Evolutionary conservation across 1,140 invertebrate genomes (phyloP).

Genomic region (Zophobas morio): DNA sequence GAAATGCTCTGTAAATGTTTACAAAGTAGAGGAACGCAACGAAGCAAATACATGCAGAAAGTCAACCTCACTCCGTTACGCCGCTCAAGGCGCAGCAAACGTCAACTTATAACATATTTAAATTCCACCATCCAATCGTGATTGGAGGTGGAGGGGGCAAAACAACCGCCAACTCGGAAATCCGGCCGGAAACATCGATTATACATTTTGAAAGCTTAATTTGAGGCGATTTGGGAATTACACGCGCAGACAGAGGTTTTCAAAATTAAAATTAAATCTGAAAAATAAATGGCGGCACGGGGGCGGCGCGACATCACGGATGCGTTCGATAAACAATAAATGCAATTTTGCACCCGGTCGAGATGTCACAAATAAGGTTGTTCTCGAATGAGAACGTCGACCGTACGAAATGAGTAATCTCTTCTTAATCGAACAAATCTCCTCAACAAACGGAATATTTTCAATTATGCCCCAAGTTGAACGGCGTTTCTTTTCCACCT

Average conservation of each 20-base stretch:
- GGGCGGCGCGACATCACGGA: too few relatives aligned
- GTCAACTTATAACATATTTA: conserved; percentile 39
- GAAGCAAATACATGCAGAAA: conserved; percentile 56
- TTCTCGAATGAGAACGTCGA: too few relatives aligned
- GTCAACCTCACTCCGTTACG: conserved; percentile 46
- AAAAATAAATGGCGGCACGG: conserved; percentile 7
- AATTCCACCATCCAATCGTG: background rate
- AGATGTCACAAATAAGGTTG: too few relatives aligned
- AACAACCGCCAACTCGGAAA: background rate
- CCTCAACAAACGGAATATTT: too few relatives aligned
- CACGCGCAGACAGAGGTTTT: conserved; percentile 5
- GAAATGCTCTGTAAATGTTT: conserved; percentile 57
- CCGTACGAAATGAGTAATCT: too few relatives aligned
- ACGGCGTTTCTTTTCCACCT: too few relatives aligned
- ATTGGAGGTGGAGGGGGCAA: background rate
- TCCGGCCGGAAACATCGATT: conserved; percentile 9
- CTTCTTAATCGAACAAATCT: too few relatives aligned
- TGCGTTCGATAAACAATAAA: too few relatives aligned
- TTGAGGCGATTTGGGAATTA: conserved; percentile 32
- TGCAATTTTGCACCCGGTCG: too few relatives aligned
- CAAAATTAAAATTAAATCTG: conserved; percentile 38
- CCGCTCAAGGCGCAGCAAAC: conserved; percentile 40
- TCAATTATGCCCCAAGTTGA: too few relatives aligned
- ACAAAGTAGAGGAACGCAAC: conserved; percentile 55
- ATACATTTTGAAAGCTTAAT: conserved; percentile 7